Evolutionary conservation across 2,888 invertebrate species (phyloP).

Genomic region (Caradrina kadenii): DNA sequence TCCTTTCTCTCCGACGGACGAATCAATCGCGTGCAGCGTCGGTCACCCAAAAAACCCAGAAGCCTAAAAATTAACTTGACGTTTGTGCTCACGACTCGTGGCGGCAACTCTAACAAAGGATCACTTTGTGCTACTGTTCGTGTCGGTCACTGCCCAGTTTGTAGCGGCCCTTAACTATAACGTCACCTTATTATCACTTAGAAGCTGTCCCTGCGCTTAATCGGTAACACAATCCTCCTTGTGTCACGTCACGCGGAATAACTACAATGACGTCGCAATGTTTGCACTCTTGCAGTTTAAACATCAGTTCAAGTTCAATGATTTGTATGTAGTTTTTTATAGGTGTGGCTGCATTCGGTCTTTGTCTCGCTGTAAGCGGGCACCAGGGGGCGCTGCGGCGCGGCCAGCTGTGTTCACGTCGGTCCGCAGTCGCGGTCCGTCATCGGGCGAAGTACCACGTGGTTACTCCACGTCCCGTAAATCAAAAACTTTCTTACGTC

Average conservation of each 20-base stretch:
- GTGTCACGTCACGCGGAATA: constrained; percentile 35
- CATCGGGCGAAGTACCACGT: constrained; percentile 70
- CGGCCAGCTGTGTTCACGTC: constrained; percentile 73
- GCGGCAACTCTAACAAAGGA: constrained; percentile 44
- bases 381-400: constrained; percentile 73
- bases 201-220: constrained; percentile 7
- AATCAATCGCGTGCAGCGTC: no score
- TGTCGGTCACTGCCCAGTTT: constrained; percentile 27
- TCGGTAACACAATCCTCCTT: constrained; percentile 29
- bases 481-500: constrained; percentile 89
- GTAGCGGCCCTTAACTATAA: constrained; percentile 6
- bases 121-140: constrained; percentile 3
- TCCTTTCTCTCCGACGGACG: no score
- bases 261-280: constrained; percentile 51
- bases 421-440: constrained; percentile 78
- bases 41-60: no score
- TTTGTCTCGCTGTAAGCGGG: constrained; percentile 66
- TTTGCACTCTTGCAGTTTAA: constrained; percentile 57
- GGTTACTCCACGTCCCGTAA: constrained; percentile 62
- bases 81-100: no score
- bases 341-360: constrained; percentile 75
- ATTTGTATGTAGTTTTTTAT: constrained; percentile 64
- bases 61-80: no score
- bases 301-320: constrained; percentile 66
- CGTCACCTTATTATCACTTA: constrained; percentile 29